Conservation (phyloP, 35 echinoderm and acorn worm genomes). For the Lytechinus variegatus region DNA sequence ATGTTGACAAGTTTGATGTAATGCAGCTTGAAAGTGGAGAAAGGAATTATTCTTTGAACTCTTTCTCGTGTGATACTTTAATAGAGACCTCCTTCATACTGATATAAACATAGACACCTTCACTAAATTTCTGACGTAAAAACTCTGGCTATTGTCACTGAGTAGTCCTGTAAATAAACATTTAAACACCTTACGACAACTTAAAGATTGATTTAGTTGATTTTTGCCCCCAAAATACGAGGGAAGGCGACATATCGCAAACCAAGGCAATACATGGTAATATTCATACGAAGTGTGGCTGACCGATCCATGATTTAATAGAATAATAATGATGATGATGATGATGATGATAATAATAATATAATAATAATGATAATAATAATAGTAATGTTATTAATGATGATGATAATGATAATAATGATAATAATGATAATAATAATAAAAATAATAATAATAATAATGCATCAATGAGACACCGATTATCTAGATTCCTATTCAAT, state of each 20-base stretch:
- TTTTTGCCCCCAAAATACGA: not conserved
- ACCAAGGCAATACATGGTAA: no score
- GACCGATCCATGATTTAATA: no score
- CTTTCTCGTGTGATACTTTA: not conserved
- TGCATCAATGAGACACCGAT: no score
- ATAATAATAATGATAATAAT: no score
- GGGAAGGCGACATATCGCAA: not conserved
- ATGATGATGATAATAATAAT: no score
- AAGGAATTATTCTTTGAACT: not conserved
- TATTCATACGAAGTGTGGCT: no score
- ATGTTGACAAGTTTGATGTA: not conserved
- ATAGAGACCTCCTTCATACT: not conserved
- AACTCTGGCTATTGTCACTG: not conserved
- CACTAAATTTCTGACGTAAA: not conserved
- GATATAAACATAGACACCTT: not conserved
- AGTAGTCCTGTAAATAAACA: not conserved
- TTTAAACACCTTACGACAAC: not conserved
- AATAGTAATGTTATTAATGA: no score
- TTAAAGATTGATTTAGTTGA: not conserved
- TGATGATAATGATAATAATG: no score
- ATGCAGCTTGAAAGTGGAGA: not conserved
- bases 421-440: no score
- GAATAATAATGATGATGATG: no score
- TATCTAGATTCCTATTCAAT: no score
- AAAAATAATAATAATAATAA: no score